These are phyloP conservation scores for Sparus aurata DNA, from an alignment of 2,797 vertebrate species.

Conservation along the genomic window DNA sequence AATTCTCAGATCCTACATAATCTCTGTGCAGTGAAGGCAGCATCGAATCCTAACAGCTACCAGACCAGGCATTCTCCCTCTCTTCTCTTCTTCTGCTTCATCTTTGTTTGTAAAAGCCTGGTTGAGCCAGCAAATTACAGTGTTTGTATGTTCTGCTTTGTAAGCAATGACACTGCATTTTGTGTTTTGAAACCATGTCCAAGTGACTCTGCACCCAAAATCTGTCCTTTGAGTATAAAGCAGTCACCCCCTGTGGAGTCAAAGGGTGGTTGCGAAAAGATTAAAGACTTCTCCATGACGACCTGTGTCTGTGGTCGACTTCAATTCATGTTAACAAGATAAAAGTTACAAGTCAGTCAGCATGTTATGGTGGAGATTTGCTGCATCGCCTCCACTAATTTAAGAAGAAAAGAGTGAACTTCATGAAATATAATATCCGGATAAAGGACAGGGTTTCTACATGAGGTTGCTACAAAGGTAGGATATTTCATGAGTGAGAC, in stretches of 20 bases:
- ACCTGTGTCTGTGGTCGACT: conserved; percentile 14
- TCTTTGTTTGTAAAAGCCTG: neutral
- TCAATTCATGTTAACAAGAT: neutral
- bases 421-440: neutral
- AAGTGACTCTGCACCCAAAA: conserved; percentile 3
- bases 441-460: neutral
- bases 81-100: neutral
- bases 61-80: neutral
- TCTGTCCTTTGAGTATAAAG: neutral
- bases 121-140: conserved; percentile 17
- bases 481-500: neutral
- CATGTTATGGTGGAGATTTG: neutral
- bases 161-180: neutral
- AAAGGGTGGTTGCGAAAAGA: conserved; percentile 16
- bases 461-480: neutral
- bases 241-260: conserved; percentile 14
- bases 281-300: conserved; percentile 24
- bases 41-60: neutral
- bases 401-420: neutral
- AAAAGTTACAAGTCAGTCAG: neutral
- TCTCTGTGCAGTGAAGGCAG: conserved; percentile 29
- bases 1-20: conserved; percentile 50
- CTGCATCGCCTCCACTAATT: neutral
- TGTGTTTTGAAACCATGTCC: conserved; percentile 10
- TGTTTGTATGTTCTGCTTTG: conserved; percentile 4